Percentiles rank a stretch among this genome's conserved stretches.
Evolutionary conservation across 2,113 vertebrate genomes (phyloP).

Genomic region (Gopherus evgoodei): DNA sequence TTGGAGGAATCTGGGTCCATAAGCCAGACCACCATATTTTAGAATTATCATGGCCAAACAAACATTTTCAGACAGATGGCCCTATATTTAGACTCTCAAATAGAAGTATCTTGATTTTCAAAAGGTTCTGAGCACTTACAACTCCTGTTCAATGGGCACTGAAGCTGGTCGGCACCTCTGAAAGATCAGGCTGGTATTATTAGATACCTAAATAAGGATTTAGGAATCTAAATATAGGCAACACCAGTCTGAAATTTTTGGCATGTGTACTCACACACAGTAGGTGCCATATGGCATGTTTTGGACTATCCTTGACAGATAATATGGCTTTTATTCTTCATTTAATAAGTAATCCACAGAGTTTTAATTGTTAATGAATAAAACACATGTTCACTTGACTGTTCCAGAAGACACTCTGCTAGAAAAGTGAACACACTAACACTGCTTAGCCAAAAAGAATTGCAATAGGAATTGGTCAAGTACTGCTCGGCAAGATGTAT

Average conservation of each 20-base stretch:
- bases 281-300: neutral
- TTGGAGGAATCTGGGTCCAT: neutral
- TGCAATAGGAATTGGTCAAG: rapidly evolving
- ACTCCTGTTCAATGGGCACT: neutral
- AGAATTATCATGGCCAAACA: neutral
- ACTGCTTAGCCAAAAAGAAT: neutral
- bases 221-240: neutral
- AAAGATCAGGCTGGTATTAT: neutral
- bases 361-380: neutral
- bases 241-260: neutral
- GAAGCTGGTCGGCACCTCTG: neutral
- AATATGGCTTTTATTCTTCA: neutral
- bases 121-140: neutral
- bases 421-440: neutral
- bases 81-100: neutral
- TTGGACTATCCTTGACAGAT: neutral
- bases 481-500: rapidly evolving
- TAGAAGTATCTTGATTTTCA: neutral
- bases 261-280: neutral
- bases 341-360: neutral
- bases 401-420: neutral
- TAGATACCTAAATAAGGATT: neutral
- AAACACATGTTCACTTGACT: neutral
- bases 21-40: neutral
- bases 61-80: neutral